These are phyloP conservation scores for Sylvietta virens DNA, from an alignment of 2,113 vertebrate species.

Conservation along the genomic window DNA sequence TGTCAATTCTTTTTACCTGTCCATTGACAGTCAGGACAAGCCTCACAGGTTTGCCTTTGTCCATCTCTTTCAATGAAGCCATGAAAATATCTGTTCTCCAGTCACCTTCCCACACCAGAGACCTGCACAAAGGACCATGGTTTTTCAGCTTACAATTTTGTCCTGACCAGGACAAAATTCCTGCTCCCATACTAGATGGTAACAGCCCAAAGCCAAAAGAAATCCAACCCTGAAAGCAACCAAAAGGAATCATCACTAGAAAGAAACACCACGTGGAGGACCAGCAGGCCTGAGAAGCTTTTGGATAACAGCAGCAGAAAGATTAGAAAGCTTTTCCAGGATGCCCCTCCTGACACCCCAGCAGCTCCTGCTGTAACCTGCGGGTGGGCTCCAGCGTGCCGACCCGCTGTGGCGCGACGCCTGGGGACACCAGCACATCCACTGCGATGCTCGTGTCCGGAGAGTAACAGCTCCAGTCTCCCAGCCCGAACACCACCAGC, in stretches of 20 bases:
- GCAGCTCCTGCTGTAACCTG: constrained; percentile 55
- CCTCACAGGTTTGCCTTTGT: constrained; percentile 75
- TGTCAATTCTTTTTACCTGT: constrained; percentile 60
- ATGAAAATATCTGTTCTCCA: constrained; percentile 76
- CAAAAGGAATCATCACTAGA: neutral
- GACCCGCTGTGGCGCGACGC: constrained; percentile 65
- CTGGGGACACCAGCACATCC: constrained; percentile 73
- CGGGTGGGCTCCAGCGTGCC: constrained; percentile 70
- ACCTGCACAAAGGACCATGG: constrained; percentile 59
- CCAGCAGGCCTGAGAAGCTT: neutral
- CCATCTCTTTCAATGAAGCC: constrained; percentile 66
- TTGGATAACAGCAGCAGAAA: neutral
- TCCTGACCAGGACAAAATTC: neutral
- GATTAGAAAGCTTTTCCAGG: neutral
- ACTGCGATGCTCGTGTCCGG: constrained; percentile 52
- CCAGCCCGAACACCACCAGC: constrained; percentile 82
- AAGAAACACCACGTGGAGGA: neutral
- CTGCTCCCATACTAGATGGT: neutral
- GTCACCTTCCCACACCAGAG: constrained; percentile 81
- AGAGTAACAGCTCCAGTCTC: constrained; percentile 78
- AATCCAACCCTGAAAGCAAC: neutral
- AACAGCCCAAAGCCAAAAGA: neutral
- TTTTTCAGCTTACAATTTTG: neutral
- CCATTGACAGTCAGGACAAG: constrained; percentile 77
- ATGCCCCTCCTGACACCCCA: fast-evolving